A percentile compares a stretch with the other conserved stretches of the same genome.
phyloP scores from a whole-genome alignment of 2,888 invertebrate species.

The Philereme transversata region DNA sequence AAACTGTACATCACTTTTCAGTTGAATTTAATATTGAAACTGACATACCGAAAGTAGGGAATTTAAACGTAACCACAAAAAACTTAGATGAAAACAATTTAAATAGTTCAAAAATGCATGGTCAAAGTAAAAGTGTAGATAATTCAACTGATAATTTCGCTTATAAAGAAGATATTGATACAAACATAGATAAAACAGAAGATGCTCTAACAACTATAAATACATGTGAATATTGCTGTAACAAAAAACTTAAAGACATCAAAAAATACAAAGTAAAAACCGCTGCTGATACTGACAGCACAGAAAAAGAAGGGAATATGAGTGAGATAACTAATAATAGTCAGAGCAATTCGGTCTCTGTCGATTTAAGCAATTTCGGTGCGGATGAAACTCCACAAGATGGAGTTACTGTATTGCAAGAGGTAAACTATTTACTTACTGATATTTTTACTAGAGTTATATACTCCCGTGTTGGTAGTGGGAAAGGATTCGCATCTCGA shows the following conservation, averaged over 20 bases:
- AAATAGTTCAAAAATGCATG: constrained; percentile 8
- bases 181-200: constrained; percentile 7
- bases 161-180: constrained; percentile 5
- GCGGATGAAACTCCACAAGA: constrained; percentile 54
- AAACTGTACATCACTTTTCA: constrained; percentile 67
- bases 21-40: constrained; percentile 55
- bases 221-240: constrained; percentile 62
- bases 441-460: too few species aligned
- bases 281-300: constrained; percentile 48
- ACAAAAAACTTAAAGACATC: constrained; percentile 38
- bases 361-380: constrained; percentile 50
- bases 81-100: constrained; percentile 1
- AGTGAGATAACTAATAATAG: constrained; percentile 36
- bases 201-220: constrained; percentile 29
- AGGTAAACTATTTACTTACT: constrained; percentile 50
- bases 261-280: constrained; percentile 54
- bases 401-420: constrained; percentile 46
- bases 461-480: too few species aligned
- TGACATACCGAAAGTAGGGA: constrained; percentile 1
- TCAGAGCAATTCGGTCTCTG: constrained; percentile 42
- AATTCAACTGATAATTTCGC: constrained; percentile 11
- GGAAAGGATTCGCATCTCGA: too few species aligned
- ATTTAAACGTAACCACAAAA: constrained; percentile 7
- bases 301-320: constrained; percentile 34
- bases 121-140: constrained; percentile 1